These are phyloP conservation scores for Crocallis elinguaria DNA, from an alignment of 2,888 invertebrate species.

Conservation along the genomic window DNA sequence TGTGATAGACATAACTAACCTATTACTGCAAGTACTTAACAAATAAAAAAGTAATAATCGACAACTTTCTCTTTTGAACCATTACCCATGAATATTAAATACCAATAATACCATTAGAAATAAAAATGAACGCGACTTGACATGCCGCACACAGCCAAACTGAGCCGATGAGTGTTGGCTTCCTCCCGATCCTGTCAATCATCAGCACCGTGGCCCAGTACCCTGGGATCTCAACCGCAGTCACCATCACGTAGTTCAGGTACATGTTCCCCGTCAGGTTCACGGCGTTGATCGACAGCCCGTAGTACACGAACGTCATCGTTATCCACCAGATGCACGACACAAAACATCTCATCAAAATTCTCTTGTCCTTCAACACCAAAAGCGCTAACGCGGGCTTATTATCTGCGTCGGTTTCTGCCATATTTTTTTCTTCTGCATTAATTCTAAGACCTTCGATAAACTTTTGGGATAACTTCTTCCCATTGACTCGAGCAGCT, in stretches of 20 bases:
- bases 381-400: too few species aligned
- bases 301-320: neutral
- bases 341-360: too few species aligned
- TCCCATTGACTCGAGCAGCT: constrained; percentile 86
- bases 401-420: too few species aligned
- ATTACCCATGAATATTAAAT: too few species aligned
- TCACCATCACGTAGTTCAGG: neutral
- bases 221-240: neutral
- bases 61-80: too few species aligned
- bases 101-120: neutral
- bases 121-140: neutral
- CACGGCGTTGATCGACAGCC: neutral
- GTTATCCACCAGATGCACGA: neutral
- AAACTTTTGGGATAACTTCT: constrained; percentile 81
- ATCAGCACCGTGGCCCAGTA: neutral
- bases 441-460: constrained; percentile 67
- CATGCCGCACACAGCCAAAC: neutral
- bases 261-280: neutral
- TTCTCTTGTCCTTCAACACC: too few species aligned
- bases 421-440: too few species aligned
- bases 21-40: too few species aligned
- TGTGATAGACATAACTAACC: too few species aligned
- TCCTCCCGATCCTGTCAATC: neutral
- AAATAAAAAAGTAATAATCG: too few species aligned
- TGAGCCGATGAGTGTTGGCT: neutral